These are phyloP conservation scores for Xiphophorus birchmanni DNA, from an alignment of 2,797 vertebrate species.

Conservation along the genomic window DNA sequence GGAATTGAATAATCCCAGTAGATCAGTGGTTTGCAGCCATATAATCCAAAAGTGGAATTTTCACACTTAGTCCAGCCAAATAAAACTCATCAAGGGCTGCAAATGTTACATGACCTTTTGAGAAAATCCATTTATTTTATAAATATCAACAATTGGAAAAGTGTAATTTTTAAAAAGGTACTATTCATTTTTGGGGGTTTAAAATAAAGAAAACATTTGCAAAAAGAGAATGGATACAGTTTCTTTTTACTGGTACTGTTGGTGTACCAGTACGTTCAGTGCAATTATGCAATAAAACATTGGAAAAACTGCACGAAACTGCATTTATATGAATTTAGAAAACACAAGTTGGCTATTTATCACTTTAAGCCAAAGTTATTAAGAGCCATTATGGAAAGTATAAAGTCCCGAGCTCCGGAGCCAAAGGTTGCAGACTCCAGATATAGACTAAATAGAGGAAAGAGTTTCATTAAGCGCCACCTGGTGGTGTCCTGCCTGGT, in stretches of 20 bases:
- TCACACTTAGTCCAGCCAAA: background rate
- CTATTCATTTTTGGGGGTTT: background rate
- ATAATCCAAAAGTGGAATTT: background rate
- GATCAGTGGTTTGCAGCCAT: background rate
- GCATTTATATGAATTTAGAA: background rate
- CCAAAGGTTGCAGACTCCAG: background rate
- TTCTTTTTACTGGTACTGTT: background rate
- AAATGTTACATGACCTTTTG: background rate
- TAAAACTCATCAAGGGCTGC: background rate
- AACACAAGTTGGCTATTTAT: background rate
- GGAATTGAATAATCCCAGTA: background rate
- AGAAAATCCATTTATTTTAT: background rate
- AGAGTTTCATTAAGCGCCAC: background rate
- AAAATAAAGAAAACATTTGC: background rate
- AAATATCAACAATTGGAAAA: background rate
- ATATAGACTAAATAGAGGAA: background rate
- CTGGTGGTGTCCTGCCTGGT: background rate
- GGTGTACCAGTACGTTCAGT: background rate
- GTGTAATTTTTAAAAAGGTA: background rate
- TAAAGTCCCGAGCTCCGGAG: background rate
- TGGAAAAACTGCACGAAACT: background rate
- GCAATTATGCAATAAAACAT: background rate
- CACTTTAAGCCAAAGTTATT: background rate
- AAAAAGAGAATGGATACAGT: no score
- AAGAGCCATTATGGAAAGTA: background rate